phyloP scores from a whole-genome alignment of 2,888 invertebrate genomes.

The Drosophila niveifrons region DNA sequence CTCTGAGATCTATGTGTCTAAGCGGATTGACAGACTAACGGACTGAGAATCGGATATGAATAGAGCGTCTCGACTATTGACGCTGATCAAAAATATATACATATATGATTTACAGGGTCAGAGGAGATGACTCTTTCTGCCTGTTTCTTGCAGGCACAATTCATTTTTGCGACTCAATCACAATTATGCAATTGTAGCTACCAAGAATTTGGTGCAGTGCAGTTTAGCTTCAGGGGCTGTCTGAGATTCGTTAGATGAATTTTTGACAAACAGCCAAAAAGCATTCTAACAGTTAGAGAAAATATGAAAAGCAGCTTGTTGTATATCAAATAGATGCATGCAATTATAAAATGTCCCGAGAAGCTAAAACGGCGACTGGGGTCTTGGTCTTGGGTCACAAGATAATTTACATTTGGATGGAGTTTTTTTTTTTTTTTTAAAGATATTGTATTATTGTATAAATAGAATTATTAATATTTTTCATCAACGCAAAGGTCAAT shows the following conservation, averaged over 20 bases:
- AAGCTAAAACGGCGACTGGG: conserved; percentile 21
- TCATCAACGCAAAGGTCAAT: neutral
- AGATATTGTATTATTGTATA: neutral
- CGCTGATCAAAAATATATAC: no score
- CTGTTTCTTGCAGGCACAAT: no score
- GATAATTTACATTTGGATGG: neutral
- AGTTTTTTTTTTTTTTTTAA: no score
- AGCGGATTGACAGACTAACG: no score
- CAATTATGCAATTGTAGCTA: neutral
- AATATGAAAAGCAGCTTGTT: conserved; percentile 60
- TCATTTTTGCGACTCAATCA: neutral
- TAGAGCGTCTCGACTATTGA: no score
- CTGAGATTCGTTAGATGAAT: conserved; percentile 38
- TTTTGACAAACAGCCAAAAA: conserved; percentile 82
- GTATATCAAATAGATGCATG: conserved; percentile 35
- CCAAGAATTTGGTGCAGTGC: conserved; percentile 25
- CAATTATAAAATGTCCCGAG: conserved; percentile 28
- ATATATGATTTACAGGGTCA: no score
- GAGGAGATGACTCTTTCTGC: no score
- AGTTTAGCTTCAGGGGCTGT: conserved; percentile 13
- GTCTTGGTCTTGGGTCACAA: neutral
- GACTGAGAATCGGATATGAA: no score
- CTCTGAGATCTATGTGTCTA: no score
- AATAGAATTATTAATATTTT: neutral
- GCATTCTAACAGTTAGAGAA: conserved; percentile 42